Base-by-base conservation (phyloP, 1,140 invertebrate genomes). In the Portunus trituberculatus region DNA sequence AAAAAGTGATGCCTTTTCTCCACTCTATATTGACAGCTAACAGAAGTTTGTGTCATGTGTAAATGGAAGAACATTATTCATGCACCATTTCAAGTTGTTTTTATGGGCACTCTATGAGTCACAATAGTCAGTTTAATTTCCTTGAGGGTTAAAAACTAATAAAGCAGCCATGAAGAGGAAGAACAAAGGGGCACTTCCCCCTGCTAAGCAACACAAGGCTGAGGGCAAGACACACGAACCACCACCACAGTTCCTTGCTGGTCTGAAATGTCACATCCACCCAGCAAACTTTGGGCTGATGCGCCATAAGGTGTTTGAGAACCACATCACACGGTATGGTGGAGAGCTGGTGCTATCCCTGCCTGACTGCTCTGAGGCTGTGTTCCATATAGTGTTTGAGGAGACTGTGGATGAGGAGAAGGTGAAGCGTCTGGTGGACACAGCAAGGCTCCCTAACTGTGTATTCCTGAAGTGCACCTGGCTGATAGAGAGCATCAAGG, bases 381-480 rank as follows among this genome's bases (percentile, higher is more conserved):
- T 84, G n/a, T 92, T 84, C 28, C 91, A 96, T 95, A 67, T 95
- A 0, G 89, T 96, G 48, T 94, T 96, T 87, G 95, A 96, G 90
- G 95, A 96, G 39, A 92, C 95, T 76, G 32, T 96, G 46, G 93
- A 95, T 52, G 29, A n/a, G 45, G 91, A 93, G 29, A 93, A 90
- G 16, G 10, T 94, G 16, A 59, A 96, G 48, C 67, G 82, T 31
- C 29, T 96, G 14, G 10, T 96, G 52, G 93, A 94, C 84, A 39
- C 46, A 39, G 31, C 87, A 14, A 12, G 28, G 29, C 52, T 89
- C 28, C 25, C 39, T 28, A 90, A 86, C 0, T 28, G 93, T n/a
- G 7, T 46, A 31, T 84, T 95, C 89, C 84, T 95, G 12, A 95
- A 46, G 67, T 94, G 95, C 82, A 87, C 95, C 7, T 96, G 95